Conservation (phyloP, 2,113 vertebrate species). For the Microtus montanus region DNA sequence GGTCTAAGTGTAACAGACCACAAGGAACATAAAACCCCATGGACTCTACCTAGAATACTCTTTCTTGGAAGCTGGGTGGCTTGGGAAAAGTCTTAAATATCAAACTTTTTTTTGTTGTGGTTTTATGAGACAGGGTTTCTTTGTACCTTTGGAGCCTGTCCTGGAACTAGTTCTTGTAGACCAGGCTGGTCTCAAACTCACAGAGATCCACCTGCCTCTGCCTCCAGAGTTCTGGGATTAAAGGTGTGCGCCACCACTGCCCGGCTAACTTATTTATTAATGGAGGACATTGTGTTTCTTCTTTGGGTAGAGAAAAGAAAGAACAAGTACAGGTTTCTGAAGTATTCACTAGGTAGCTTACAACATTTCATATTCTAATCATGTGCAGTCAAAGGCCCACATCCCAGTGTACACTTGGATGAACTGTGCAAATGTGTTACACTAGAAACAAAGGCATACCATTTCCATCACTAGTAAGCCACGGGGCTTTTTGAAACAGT, state of each 20-base stretch:
- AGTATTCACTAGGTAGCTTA: background rate
- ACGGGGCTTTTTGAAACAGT: background rate
- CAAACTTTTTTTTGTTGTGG: background rate
- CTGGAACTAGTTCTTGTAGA: no score
- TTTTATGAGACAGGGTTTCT: no score
- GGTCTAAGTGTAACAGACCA: background rate
- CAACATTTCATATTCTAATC: background rate
- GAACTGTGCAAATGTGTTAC: background rate
- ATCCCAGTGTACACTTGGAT: background rate
- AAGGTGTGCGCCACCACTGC: no score
- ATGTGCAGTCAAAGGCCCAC: background rate
- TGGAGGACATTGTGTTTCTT: background rate
- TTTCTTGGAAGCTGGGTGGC: background rate
- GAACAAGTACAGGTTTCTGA: background rate
- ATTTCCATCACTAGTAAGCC: background rate
- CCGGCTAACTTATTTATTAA: background rate
- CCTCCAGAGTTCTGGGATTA: no score
- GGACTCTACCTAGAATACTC: background rate
- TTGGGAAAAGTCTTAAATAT: background rate
- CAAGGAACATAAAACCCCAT: background rate
- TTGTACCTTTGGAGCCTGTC: no score
- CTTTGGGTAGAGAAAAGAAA: background rate
- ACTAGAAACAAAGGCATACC: background rate
- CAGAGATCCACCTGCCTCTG: no score
- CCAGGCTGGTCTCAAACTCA: no score